Evolutionary conservation across 2,888 invertebrate species (phyloP), one percentile per base, ranked within the genome.

Genomic region (Cephonodes hylas): DNA sequence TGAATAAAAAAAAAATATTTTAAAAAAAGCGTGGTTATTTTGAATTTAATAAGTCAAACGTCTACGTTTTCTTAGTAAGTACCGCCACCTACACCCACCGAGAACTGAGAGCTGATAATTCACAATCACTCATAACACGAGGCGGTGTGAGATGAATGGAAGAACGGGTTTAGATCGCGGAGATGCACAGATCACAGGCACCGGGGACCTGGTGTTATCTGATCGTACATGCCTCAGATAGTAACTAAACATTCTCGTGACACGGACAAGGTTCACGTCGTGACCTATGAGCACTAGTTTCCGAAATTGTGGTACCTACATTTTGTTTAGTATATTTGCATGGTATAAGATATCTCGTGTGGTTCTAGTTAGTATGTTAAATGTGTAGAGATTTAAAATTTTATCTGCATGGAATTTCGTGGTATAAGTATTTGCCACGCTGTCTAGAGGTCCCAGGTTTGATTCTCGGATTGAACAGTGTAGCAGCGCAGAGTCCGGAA

Each of bases 301-400:
- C 18, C 53, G 68, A 69, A 69, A 73, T 66, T 63, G 61, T 3
- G 38, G 3, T 25, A 58, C 67, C 67, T 61, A 53, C 27, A 31
- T 53, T 53, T 27, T 18, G 4, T 4, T 18, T 15, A 15, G 10
- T 53, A n/a, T 38, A 38, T n/a, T n/a, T n/a, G n/a, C n/a, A n/a
- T n/a, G n/a, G n/a, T n/a, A n/a, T n/a, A n/a, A n/a, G n/a, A n/a
- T n/a, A n/a, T n/a, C n/a, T n/a, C n/a, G n/a, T n/a, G n/a, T n/a
- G n/a, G n/a, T n/a, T n/a, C n/a, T n/a, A n/a, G n/a, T n/a, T n/a
- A n/a, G n/a, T 3, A 20, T 20, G 2, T 5, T 3, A 8, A 10
- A 44, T 44, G 0, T 20, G 7, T 20, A 20, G 18, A 20, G 8
- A 18, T n/a, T n/a, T n/a, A n/a, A n/a, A n/a, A n/a, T n/a, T n/a